phyloP scores from a whole-genome alignment of 2,797 vertebrate species.

The Chaunax sp. region DNA sequence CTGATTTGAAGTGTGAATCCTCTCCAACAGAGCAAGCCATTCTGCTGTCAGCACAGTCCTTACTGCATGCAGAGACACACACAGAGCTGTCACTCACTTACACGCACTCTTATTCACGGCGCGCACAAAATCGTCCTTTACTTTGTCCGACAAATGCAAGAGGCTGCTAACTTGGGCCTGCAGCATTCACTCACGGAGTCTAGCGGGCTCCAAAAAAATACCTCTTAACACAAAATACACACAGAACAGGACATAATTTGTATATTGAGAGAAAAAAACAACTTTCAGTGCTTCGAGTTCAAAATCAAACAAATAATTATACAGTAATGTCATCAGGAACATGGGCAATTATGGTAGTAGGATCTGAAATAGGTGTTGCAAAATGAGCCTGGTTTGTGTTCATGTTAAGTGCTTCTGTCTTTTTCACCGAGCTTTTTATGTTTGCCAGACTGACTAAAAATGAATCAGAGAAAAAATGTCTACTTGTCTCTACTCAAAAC shows the following conservation, averaged over 20 bases:
- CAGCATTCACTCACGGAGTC: not conserved
- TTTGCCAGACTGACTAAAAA: not conserved
- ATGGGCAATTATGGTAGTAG: not conserved
- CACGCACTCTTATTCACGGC: conserved; percentile 40
- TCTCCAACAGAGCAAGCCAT: conserved; percentile 73
- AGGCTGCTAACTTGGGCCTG: conserved; percentile 4
- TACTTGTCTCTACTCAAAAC: not conserved
- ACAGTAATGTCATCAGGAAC: not conserved
- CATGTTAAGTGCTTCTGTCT: not conserved
- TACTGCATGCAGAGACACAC: conserved; percentile 60
- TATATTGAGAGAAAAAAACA: not conserved
- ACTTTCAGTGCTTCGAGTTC: not conserved
- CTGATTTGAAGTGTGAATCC: conserved; percentile 66
- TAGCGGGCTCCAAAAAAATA: not conserved
- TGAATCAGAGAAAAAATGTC: not conserved
- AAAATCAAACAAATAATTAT: not conserved
- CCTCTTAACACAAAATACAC: not conserved
- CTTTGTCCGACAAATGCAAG: conserved; percentile 16
- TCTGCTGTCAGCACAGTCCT: conserved; percentile 65
- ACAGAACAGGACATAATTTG: not conserved
- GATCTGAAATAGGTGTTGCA: too few relatives aligned
- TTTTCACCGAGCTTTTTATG: not conserved
- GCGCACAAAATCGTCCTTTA: conserved; percentile 6
- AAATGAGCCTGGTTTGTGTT: too few relatives aligned
- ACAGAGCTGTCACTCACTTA: conserved; percentile 64